Base-by-base conservation (phyloP, 2,888 invertebrate genomes). In the Carcina quercana region DNA sequence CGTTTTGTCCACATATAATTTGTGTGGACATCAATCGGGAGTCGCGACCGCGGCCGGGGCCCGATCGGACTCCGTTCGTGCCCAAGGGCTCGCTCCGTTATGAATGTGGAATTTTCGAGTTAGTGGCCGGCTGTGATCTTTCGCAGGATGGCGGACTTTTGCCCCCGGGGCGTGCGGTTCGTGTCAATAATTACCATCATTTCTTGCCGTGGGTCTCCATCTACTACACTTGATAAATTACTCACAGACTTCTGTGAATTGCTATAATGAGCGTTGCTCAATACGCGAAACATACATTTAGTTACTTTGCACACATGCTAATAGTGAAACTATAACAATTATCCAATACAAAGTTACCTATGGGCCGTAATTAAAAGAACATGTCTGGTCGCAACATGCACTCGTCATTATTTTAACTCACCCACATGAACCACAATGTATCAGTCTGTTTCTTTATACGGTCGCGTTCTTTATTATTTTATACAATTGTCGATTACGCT, bases 121-220 rank as follows among this genome's bases (percentile, higher is more conserved):
- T 76, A 75, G 72, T 76, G 60, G 59, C 62, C 59, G 67, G 64
- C 69, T 73, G 66, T 67, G 68, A 71, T 75, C 66, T 70, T 72
- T 63, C 53, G 56, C 37, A 33, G 37, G 37, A 30, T 13, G 66
- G 62, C 50, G 56, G 54, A 58, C 59, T 59, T 60, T 59, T 43
- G 63, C 69, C 65, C 47, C 21, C 50, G 44, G 53, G 66, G 71
- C 71, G 58, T 46, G 37, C 42, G 50, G 59, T 78, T 73, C 79
- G 76, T 79, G 82, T 78, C 79, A 80, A 74, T 80, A 82, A 82
- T 80, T 73, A 79, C 78, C 73, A 75, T 75, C 54, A 80, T 79
- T 76, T 69, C 64, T 57, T 50, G 51, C 57, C 47, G 53, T 60
- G 47, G 53, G 65, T 70, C 72, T 64, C 64, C 78, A 73, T 69